Conservation (phyloP, 2,888 invertebrate species). For the Megaustenia siamemsis region DNA sequence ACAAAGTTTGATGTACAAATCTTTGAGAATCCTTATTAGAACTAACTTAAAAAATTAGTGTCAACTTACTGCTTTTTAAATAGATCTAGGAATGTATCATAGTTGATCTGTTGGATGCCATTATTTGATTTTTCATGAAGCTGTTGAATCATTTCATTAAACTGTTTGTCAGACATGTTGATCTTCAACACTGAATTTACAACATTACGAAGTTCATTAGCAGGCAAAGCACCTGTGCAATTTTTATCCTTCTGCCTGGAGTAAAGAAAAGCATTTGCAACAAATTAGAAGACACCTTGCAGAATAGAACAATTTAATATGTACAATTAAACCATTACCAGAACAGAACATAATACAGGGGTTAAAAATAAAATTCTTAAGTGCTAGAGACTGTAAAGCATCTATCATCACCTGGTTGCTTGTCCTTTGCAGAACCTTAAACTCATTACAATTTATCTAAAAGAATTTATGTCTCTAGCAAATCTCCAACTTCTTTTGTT, state of each 20-base stretch:
- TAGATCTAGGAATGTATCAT: constrained; percentile 36
- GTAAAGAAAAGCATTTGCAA: neutral
- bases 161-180: constrained; percentile 46
- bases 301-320: too few species aligned
- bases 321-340: too few species aligned
- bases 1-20: too few species aligned
- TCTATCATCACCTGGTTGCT: too few species aligned
- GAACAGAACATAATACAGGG: too few species aligned
- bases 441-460: too few species aligned
- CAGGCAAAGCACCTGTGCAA: constrained; percentile 38
- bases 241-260: constrained; percentile 46
- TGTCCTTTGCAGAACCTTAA: too few species aligned
- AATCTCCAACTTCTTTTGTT: too few species aligned
- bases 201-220: constrained; percentile 40
- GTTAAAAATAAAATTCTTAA: too few species aligned
- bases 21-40: too few species aligned
- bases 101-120: constrained; percentile 32
- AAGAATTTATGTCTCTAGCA: too few species aligned
- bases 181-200: constrained; percentile 47
- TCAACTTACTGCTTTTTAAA: constrained; percentile 47
- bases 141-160: constrained; percentile 38
- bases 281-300: neutral
- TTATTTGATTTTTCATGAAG: constrained; percentile 32
- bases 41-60: neutral
- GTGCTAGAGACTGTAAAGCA: too few species aligned